Evolutionary conservation across 2,888 invertebrate genomes (phyloP).

Genomic region (Alsophila aescularia): DNA sequence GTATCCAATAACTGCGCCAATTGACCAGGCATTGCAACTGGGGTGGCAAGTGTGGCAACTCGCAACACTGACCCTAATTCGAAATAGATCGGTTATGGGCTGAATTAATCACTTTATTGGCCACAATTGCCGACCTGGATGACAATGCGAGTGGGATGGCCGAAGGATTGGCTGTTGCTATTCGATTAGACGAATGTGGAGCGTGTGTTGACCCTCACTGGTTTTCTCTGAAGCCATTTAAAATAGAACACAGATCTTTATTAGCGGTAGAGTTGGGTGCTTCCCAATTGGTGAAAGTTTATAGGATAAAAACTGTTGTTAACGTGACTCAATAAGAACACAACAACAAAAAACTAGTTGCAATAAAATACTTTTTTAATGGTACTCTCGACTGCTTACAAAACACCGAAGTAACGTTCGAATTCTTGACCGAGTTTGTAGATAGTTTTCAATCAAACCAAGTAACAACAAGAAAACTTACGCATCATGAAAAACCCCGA

Average conservation of each 20-base stretch:
- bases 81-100: conserved; percentile 71
- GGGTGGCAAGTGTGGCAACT: conserved; percentile 39
- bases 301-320: conserved; percentile 22
- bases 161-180: conserved; percentile 51
- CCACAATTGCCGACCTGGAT: conserved; percentile 62
- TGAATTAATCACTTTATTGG: conserved; percentile 80
- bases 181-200: conserved; percentile 54
- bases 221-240: conserved; percentile 37
- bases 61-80: conserved; percentile 70
- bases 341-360: conserved; percentile 10
- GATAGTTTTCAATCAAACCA: conserved; percentile 1
- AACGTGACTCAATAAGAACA: conserved; percentile 18
- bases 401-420: conserved; percentile 7
- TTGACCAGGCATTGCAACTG: conserved; percentile 56
- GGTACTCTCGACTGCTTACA: conserved; percentile 13
- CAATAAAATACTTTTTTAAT: conserved; percentile 16
- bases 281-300: conserved; percentile 14
- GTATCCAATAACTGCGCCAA: conserved; percentile 54
- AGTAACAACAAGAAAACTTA: background rate
- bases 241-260: conserved; percentile 30
- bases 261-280: conserved; percentile 35
- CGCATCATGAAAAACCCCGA: no score
- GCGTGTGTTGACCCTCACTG: conserved; percentile 60
- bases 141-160: conserved; percentile 62
- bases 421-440: conserved; percentile 11